phyloP scores from a whole-genome alignment of 2,888 invertebrate genomes.

The Apamea sordens region DNA sequence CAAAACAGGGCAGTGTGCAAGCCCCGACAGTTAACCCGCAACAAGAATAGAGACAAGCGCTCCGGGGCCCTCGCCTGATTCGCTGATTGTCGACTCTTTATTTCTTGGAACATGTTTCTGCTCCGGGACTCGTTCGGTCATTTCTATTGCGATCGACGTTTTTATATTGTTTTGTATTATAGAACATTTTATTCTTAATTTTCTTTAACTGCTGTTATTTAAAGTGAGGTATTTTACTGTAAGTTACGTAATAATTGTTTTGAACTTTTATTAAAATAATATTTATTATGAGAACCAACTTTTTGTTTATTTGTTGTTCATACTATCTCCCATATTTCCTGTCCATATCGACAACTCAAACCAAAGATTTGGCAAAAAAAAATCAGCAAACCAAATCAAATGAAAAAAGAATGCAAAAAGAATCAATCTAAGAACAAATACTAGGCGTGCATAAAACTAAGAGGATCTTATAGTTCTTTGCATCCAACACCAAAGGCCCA shows the following conservation, averaged over 20 bases:
- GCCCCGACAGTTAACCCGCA: slow-evolving; percentile 95
- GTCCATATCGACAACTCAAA: neutral
- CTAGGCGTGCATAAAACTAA: neutral
- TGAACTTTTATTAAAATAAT: slow-evolving; percentile 84
- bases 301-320: slow-evolving; percentile 72
- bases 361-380: neutral
- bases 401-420: neutral
- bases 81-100: slow-evolving; percentile 21
- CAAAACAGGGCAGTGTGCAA: slow-evolving; percentile 97
- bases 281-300: slow-evolving; percentile 84
- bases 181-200: slow-evolving; percentile 33
- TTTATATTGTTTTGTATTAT: slow-evolving; percentile 74
- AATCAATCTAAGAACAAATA: neutral
- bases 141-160: slow-evolving; percentile 62
- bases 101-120: no score
- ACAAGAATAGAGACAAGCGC: slow-evolving; percentile 98
- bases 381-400: neutral
- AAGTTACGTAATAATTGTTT: slow-evolving; percentile 66
- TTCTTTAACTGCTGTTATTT: slow-evolving; percentile 52
- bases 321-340: neutral
- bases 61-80: neutral
- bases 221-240: slow-evolving; percentile 73
- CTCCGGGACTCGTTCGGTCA: slow-evolving; percentile 27
- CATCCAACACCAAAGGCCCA: neutral
- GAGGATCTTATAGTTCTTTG: neutral